These are phyloP conservation scores for Mamestra brassicae DNA, from an alignment of 2,888 invertebrate species.

Conservation along the genomic window DNA sequence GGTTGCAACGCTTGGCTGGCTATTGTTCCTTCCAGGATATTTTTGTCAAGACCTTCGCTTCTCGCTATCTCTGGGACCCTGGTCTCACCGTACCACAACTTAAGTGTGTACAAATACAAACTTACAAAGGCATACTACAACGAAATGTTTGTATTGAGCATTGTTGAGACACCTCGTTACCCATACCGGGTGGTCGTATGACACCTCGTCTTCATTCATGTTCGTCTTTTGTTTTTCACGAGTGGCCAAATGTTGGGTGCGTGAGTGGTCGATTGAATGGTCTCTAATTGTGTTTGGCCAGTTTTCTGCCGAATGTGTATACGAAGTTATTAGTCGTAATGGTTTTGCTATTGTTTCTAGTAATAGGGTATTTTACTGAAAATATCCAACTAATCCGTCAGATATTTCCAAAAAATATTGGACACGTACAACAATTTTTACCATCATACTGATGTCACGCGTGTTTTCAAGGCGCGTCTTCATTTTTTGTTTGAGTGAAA, in stretches of 20 bases:
- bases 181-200: constrained; percentile 44
- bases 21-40: background rate
- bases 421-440: too few relatives aligned
- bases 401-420: too few relatives aligned
- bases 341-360: constrained; percentile 14
- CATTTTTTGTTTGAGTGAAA: too few relatives aligned
- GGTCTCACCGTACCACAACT: background rate
- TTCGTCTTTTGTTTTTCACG: constrained; percentile 26
- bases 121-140: constrained; percentile 16
- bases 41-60: background rate
- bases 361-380: background rate
- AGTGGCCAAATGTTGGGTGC: constrained; percentile 4
- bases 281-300: constrained; percentile 10
- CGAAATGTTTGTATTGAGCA: constrained; percentile 34
- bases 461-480: too few relatives aligned
- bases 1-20: too few relatives aligned
- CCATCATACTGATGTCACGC: too few relatives aligned
- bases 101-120: constrained; percentile 25
- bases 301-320: constrained; percentile 3
- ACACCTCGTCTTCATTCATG: constrained; percentile 30
- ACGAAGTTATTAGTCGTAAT: constrained; percentile 8
- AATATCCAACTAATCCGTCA: too few relatives aligned
- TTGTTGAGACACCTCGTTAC: constrained; percentile 42
- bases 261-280: constrained; percentile 21
- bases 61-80: constrained; percentile 21